phyloP scores from a whole-genome alignment of 2,797 vertebrate genomes.

The Tenualosa ilisha region DNA sequence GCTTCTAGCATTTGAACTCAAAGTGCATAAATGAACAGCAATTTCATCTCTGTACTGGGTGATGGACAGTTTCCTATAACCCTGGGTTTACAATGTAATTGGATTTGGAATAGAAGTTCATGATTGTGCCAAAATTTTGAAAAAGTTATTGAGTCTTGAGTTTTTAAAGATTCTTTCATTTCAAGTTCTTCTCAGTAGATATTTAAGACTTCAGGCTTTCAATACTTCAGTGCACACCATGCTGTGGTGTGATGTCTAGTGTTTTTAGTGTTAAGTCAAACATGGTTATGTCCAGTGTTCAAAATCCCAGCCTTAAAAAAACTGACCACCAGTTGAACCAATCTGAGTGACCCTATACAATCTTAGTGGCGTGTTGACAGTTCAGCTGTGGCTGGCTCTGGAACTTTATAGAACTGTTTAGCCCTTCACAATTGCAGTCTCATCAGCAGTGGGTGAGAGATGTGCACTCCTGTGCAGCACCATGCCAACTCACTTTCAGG shows the following conservation, averaged over 20 bases:
- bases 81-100: not conserved
- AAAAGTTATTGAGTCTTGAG: not conserved
- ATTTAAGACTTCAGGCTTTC: not conserved
- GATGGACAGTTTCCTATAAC: not conserved
- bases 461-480: not conserved
- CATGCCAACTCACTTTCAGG: conserved; percentile 6
- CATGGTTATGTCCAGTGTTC: not conserved
- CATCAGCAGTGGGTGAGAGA: not conserved
- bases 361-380: not conserved
- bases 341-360: not conserved
- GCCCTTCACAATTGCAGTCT: conserved; percentile 3
- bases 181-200: not conserved
- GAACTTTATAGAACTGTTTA: conserved; percentile 8
- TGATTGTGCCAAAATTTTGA: not conserved
- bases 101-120: not conserved
- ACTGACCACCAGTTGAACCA: not conserved
- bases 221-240: not conserved
- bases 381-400: not conserved
- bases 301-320: not conserved
- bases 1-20: not conserved
- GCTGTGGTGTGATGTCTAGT: not conserved
- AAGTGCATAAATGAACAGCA: not conserved
- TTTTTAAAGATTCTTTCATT: not conserved
- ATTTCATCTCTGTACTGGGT: not conserved
- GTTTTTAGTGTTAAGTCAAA: too few relatives aligned